phyloP scores from a whole-genome alignment of 2,888 invertebrate species.

The Vesta saturnalis region DNA sequence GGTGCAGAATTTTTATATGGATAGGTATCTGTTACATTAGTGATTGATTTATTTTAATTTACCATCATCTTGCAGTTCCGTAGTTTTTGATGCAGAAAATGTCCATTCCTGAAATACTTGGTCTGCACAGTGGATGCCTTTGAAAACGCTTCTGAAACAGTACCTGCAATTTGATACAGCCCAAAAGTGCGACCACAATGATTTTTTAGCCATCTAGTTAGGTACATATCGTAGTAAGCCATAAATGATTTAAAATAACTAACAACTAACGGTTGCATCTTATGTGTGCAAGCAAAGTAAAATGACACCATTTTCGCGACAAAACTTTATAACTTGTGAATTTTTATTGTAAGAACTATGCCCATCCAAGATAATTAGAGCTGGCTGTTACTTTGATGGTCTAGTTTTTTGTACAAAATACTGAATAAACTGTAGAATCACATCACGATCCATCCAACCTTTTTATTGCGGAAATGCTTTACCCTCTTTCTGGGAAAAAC shows the following conservation, averaged over 20 bases:
- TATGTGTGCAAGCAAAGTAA: neutral
- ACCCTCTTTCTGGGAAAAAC: slow-evolving; percentile 7
- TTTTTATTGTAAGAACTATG: slow-evolving; percentile 1
- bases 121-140: slow-evolving; percentile 25
- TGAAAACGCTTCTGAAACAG: slow-evolving; percentile 37
- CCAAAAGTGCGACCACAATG: slow-evolving; percentile 49
- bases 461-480: neutral
- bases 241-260: slow-evolving; percentile 10
- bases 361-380: slow-evolving; percentile 8
- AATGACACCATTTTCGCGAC: neutral
- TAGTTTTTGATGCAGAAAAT: slow-evolving; percentile 22
- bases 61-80: neutral
- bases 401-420: slow-evolving; percentile 34
- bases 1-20: neutral
- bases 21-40: neutral
- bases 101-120: slow-evolving; percentile 15
- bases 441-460: slow-evolving; percentile 6
- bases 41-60: neutral
- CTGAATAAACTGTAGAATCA: slow-evolving; percentile 26
- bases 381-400: slow-evolving; percentile 18
- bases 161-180: slow-evolving; percentile 41
- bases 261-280: too few relatives aligned
- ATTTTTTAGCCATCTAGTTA: slow-evolving; percentile 29
- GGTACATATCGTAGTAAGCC: neutral
- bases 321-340: neutral